Evolutionary conservation across 1,140 invertebrate species (phyloP).

Genomic region (Diabrotica virgifera): DNA sequence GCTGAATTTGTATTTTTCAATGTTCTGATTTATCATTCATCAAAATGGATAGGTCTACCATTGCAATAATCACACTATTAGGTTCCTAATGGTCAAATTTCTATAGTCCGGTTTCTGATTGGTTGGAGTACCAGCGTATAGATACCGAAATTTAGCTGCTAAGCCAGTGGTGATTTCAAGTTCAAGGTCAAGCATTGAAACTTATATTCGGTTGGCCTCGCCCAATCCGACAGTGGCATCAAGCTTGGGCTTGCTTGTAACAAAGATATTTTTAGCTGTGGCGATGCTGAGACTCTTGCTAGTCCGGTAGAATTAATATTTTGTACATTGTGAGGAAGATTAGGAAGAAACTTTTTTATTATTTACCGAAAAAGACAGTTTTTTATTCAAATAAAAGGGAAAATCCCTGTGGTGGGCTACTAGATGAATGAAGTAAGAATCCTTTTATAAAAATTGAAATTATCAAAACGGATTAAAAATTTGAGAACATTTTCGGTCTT

Average conservation of each 20-base stretch:
- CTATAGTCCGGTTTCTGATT: not conserved
- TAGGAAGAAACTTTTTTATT: too few relatives aligned
- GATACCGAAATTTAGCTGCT: not conserved
- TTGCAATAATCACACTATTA: not conserved
- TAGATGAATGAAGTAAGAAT: too few relatives aligned
- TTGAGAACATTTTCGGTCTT: too few relatives aligned
- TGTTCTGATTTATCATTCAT: too few relatives aligned
- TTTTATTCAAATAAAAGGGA: too few relatives aligned
- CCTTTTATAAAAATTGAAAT: too few relatives aligned
- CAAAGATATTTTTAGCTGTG: slow-evolving; percentile 2
- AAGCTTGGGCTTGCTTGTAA: not conserved
- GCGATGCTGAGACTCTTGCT: not conserved
- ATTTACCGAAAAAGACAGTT: too few relatives aligned
- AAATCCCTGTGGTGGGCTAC: too few relatives aligned
- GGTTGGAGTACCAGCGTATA: not conserved
- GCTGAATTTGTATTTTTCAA: too few relatives aligned
- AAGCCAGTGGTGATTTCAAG: not conserved
- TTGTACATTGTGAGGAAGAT: too few relatives aligned
- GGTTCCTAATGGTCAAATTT: not conserved
- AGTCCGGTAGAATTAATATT: not conserved
- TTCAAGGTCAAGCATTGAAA: not conserved
- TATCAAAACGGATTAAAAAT: too few relatives aligned
- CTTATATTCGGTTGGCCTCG: not conserved
- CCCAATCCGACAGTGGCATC: not conserved
- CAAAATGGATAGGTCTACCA: too few relatives aligned